Evolutionary conservation across 2,113 vertebrate genomes (phyloP).

Genomic region (Bos indicus): DNA sequence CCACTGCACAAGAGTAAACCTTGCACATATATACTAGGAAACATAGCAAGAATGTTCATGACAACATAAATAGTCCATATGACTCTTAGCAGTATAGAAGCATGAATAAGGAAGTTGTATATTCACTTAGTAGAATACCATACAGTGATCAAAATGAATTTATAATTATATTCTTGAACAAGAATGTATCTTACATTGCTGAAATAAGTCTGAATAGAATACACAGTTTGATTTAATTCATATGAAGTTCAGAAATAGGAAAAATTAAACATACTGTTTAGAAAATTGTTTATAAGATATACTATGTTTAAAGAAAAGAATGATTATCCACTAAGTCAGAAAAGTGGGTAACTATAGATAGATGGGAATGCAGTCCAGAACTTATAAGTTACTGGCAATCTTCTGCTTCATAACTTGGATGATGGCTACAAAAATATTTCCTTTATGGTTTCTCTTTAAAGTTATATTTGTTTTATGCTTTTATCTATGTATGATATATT

Average conservation of each 20-base stretch:
- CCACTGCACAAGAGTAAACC: neutral
- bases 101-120: neutral
- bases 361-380: neutral
- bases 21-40: neutral
- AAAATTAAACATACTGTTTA: neutral
- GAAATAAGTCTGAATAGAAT: neutral
- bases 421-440: neutral
- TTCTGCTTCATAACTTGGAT: neutral
- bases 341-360: neutral
- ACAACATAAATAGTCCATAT: neutral
- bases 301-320: neutral
- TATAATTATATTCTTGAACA: neutral
- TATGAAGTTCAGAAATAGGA: neutral
- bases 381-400: neutral
- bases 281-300: neutral
- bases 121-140: neutral
- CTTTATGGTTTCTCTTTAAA: neutral
- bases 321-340: neutral
- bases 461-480: neutral
- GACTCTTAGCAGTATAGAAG: neutral
- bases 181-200: neutral
- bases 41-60: neutral
- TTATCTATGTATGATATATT: neutral
- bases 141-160: neutral
- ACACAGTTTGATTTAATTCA: neutral